These are phyloP conservation scores for Agrenia bidenticulata DNA, from an alignment of 2,888 invertebrate species.

Conservation along the genomic window DNA sequence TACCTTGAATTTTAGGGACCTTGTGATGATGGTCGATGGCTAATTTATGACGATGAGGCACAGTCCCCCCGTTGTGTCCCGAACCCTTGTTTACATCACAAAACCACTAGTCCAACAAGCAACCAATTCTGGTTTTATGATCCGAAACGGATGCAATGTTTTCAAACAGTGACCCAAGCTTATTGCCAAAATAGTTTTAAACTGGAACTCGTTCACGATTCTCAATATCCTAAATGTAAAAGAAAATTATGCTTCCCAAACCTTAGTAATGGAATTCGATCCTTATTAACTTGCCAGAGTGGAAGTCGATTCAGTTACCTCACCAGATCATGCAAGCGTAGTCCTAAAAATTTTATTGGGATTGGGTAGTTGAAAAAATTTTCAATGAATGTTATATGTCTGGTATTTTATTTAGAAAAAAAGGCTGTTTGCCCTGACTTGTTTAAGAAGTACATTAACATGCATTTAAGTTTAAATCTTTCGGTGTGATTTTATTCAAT, in stretches of 20 bases:
- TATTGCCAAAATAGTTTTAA: conserved; percentile 29
- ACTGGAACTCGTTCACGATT: conserved; percentile 32
- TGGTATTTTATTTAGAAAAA: too few species aligned
- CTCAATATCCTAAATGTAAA: conserved; percentile 29
- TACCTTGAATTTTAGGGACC: conserved; percentile 35
- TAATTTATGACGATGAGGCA: conserved; percentile 13
- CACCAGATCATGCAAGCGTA: too few species aligned
- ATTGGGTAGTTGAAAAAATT: too few species aligned
- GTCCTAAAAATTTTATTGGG: too few species aligned
- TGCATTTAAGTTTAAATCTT: too few species aligned
- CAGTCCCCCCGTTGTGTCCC: conserved; percentile 13
- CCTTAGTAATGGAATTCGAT: conserved; percentile 10
- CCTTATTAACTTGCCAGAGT: not conserved
- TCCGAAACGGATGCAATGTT: conserved; percentile 21
- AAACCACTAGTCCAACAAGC: not conserved
- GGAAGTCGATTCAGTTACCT: conserved; percentile 17
- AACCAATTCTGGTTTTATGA: conserved; percentile 37
- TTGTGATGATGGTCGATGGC: conserved; percentile 29
- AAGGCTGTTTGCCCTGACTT: too few species aligned
- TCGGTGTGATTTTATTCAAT: too few species aligned
- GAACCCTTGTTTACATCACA: conserved; percentile 21
- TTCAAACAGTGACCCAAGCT: conserved; percentile 26
- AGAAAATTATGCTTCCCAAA: not conserved
- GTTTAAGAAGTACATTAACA: too few species aligned
- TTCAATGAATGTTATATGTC: too few species aligned